Conservation (phyloP, 2,888 invertebrate species). For the Bellardia pandia region DNA sequence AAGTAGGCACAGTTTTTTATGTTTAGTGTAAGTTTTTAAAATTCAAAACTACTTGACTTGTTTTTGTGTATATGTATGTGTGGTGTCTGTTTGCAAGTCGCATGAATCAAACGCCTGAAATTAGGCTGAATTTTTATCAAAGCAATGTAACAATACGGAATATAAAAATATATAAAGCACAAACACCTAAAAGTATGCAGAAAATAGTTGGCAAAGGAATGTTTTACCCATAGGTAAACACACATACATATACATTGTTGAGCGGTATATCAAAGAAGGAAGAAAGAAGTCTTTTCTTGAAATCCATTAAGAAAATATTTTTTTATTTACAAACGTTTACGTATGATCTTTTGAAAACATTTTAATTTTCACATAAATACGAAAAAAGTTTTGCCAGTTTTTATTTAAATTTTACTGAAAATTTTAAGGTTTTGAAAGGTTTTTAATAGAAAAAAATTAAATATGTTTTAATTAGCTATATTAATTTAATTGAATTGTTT, state of each 20-base stretch:
- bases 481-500: too few species aligned
- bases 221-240: constrained; percentile 39
- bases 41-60: constrained; percentile 51
- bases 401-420: neutral
- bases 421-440: too few species aligned
- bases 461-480: neutral
- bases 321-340: neutral
- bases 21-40: constrained; percentile 13
- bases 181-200: constrained; percentile 42
- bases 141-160: constrained; percentile 45
- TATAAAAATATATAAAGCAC: constrained; percentile 19
- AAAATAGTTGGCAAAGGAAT: constrained; percentile 41
- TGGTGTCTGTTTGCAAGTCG: neutral
- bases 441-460: too few species aligned
- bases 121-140: constrained; percentile 44
- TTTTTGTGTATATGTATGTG: neutral
- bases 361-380: neutral
- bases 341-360: neutral
- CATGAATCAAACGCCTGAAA: constrained; percentile 46
- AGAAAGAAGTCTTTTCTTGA: constrained; percentile 11
- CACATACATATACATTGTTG: neutral
- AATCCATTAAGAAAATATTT: neutral
- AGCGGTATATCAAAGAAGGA: constrained; percentile 28
- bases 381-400: neutral
- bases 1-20: constrained; percentile 37